Conservation (phyloP, 2,888 invertebrate species). For the Drosophila prolongata region DNA sequence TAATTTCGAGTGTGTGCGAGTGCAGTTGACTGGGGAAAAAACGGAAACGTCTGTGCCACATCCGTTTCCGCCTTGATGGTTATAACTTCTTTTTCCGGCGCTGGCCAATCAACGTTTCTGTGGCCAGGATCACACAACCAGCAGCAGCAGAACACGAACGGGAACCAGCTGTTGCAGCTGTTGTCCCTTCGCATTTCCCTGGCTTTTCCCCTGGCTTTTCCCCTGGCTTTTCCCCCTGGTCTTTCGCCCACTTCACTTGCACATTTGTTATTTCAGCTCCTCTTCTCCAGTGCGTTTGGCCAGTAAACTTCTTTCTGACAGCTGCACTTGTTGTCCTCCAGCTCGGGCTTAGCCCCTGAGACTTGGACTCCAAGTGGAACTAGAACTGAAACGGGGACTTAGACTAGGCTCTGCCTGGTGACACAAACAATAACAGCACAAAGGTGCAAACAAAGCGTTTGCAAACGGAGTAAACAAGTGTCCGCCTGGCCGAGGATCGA, state of each 20-base stretch:
- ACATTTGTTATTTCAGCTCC: slow-evolving; percentile 27
- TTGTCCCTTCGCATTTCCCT: slow-evolving; percentile 36
- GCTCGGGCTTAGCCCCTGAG: slow-evolving; percentile 45
- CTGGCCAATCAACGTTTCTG: slow-evolving; percentile 69
- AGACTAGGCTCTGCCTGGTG: slow-evolving; percentile 7
- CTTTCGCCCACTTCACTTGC: not conserved
- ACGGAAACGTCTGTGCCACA: slow-evolving; percentile 75
- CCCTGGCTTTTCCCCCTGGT: too few species aligned
- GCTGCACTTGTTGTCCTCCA: slow-evolving; percentile 41
- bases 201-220: slow-evolving; percentile 21
- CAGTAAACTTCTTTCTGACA: slow-evolving; percentile 54
- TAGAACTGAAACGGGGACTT: slow-evolving; percentile 18
- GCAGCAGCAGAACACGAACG: slow-evolving; percentile 10
- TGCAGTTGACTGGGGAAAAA: slow-evolving; percentile 38
- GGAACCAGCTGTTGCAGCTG: slow-evolving; percentile 36
- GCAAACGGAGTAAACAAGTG: slow-evolving; percentile 35
- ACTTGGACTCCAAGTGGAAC: slow-evolving; percentile 32
- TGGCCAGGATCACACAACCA: slow-evolving; percentile 52
- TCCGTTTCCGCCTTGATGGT: slow-evolving; percentile 74
- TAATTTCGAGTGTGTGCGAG: slow-evolving; percentile 16
- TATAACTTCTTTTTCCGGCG: slow-evolving; percentile 74
- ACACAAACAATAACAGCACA: slow-evolving; percentile 44
- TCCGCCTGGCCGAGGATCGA: slow-evolving; percentile 16
- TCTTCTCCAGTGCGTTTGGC: slow-evolving; percentile 31
- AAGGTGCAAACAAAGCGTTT: slow-evolving; percentile 41